Percentiles rank a stretch among this genome's conserved stretches.
Conservation (phyloP, 2,888 invertebrate genomes). For the Geotrupes spiniger region DNA sequence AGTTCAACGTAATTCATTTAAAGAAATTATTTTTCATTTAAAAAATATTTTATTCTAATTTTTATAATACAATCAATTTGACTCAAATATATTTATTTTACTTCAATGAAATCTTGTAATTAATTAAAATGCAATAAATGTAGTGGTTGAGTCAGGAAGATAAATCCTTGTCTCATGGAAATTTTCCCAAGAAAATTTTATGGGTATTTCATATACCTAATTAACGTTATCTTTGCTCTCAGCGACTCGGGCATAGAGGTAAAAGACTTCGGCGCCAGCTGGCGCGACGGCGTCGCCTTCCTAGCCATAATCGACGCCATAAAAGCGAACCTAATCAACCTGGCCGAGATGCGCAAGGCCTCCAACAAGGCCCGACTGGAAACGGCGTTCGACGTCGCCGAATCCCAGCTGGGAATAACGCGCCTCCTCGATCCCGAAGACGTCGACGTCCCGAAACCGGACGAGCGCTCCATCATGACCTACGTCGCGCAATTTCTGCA, state of each 20-base stretch:
- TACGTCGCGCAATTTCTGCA: conserved; percentile 97
- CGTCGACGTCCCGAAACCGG: conserved; percentile 92
- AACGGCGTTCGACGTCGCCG: conserved; percentile 91
- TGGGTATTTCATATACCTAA: too few relatives aligned
- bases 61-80: too few relatives aligned
- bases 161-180: too few relatives aligned
- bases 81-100: too few relatives aligned
- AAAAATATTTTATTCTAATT: too few relatives aligned
- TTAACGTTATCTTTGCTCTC: conserved; percentile 37
- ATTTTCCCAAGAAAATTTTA: too few relatives aligned
- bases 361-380: conserved; percentile 82
- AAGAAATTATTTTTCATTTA: too few relatives aligned
- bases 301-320: conserved; percentile 93
- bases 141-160: too few relatives aligned
- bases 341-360: conserved; percentile 74
- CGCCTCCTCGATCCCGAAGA: conserved; percentile 92
- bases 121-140: too few relatives aligned
- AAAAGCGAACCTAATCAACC: conserved; percentile 86
- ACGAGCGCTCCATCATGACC: conserved; percentile 97
- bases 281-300: conserved; percentile 96
- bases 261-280: conserved; percentile 90
- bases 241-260: conserved; percentile 87
- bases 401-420: conserved; percentile 86
- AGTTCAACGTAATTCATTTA: too few relatives aligned
- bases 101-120: too few relatives aligned